Evolutionary conservation across 2,797 vertebrate species (phyloP).

Genomic region (Cirrhinus mrigala): DNA sequence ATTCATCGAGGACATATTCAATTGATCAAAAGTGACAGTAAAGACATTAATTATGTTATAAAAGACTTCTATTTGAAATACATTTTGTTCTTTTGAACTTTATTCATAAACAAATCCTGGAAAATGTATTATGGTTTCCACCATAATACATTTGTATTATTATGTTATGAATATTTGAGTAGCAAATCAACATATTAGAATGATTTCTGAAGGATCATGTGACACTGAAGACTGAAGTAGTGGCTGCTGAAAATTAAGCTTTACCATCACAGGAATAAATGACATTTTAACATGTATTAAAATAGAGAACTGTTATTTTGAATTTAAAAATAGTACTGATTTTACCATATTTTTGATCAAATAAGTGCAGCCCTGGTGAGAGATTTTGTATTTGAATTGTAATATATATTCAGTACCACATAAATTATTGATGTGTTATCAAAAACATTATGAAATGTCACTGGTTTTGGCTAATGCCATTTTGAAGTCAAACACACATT

Average conservation of each 20-base stretch:
- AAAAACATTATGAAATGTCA: not conserved
- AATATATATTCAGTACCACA: not conserved
- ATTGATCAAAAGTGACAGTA: not conserved
- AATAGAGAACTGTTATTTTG: not conserved
- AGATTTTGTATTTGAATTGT: not conserved
- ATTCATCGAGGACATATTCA: not conserved
- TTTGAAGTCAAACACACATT: not conserved
- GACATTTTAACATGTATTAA: not conserved
- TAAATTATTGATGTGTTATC: not conserved
- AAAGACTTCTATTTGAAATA: not conserved
- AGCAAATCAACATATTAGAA: not conserved
- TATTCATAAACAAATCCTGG: not conserved
- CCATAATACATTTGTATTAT: too few species aligned
- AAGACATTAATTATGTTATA: not conserved
- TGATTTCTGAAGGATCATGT: not conserved
- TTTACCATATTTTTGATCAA: not conserved
- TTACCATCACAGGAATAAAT: not conserved
- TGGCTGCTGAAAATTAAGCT: not conserved
- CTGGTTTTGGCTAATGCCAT: not conserved
- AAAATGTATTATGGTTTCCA: not conserved
- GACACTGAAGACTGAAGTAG: not conserved
- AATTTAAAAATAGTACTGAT: not conserved
- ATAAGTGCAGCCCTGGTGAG: not conserved
- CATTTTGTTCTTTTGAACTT: not conserved
- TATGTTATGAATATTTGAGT: too few species aligned